Evolutionary conservation across 2,888 invertebrate species (phyloP).

Genomic region (Oscheius myriophilus): DNA sequence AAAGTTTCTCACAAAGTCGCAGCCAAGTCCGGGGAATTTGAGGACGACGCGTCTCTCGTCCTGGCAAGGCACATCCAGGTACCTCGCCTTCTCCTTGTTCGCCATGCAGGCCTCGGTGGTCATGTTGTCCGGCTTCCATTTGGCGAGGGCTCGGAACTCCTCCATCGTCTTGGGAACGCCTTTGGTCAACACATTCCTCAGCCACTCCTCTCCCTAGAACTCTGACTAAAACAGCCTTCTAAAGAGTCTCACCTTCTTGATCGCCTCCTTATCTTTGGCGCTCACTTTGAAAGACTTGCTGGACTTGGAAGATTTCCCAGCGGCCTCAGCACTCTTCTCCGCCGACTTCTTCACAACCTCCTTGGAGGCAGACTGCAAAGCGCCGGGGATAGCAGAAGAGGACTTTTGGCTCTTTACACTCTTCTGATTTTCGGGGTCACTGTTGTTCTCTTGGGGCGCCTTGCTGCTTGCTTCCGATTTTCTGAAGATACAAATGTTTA

Average conservation of each 20-base stretch:
- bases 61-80: conserved; percentile 54
- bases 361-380: too few relatives aligned
- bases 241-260: not conserved
- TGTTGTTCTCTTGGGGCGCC: too few relatives aligned
- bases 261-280: conserved; percentile 1
- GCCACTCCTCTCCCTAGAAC: conserved; percentile 39
- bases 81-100: conserved; percentile 49
- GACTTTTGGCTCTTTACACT: too few relatives aligned
- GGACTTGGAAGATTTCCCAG: too few relatives aligned
- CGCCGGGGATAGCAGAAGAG: too few relatives aligned
- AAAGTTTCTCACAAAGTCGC: conserved; percentile 37
- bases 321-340: too few relatives aligned
- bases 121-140: conserved; percentile 56
- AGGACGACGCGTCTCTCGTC: conserved; percentile 50
- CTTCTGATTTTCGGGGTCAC: too few relatives aligned
- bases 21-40: conserved; percentile 38
- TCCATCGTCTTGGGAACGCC: conserved; percentile 45
- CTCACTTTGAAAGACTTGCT: conserved; percentile 3
- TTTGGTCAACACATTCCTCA: conserved; percentile 41
- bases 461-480: too few relatives aligned
- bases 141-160: conserved; percentile 54
- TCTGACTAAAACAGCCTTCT: not conserved
- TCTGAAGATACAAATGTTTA: too few relatives aligned
- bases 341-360: too few relatives aligned
- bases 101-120: conserved; percentile 43